Evolutionary conservation across 2,888 invertebrate genomes (phyloP), one percentile per base, ranked within the genome.

Genomic region (Phorcus lineatus): DNA sequence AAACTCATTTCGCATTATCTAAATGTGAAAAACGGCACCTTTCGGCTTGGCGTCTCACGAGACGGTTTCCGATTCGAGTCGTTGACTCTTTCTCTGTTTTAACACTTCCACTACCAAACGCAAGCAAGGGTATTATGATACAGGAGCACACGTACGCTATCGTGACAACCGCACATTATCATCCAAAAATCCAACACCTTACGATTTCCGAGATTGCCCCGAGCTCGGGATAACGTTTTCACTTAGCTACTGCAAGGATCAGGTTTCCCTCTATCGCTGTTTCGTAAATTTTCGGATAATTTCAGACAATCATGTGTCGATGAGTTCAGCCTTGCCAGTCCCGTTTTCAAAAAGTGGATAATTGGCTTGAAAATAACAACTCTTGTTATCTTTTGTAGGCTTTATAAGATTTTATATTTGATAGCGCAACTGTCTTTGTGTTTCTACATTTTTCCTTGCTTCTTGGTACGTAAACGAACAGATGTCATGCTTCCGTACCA

Each of bases 21-120:
- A 40, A 70, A 70, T 31, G 70, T 70, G 70, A 70, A 70, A 70
- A 70, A 70, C 36, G 70, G 70, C 70, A 70, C 70, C 31, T 70
- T 70, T 40, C 24, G 70, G 24, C 40, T 17, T 31, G 31, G 36
- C 19, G 19, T 70, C 70, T 70, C 70, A 9, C 2, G 70, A 40
- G 70, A 36, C 31, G 9, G 19, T 19, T 31, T 36, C 19, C 70
- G 40, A 70, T 40, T 31, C n/a, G 70, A 31, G 36, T 11, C 28
- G 28, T n/a, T 40, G 28, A 13, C 36, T 40, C 40, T 16, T 31
- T 36, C 31, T 36, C n/a, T 19, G 31, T 31, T 31, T 36, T 70
- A 31, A 70, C 70, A 36, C 70, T 40, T 36, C 6, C 19, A 47
- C 47, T 11, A 47, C 4, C 36, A 4, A 36, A 36, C 36, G 36